Evolutionary conservation across 1,140 invertebrate species (phyloP).

Genomic region (Littorina saxatilis): DNA sequence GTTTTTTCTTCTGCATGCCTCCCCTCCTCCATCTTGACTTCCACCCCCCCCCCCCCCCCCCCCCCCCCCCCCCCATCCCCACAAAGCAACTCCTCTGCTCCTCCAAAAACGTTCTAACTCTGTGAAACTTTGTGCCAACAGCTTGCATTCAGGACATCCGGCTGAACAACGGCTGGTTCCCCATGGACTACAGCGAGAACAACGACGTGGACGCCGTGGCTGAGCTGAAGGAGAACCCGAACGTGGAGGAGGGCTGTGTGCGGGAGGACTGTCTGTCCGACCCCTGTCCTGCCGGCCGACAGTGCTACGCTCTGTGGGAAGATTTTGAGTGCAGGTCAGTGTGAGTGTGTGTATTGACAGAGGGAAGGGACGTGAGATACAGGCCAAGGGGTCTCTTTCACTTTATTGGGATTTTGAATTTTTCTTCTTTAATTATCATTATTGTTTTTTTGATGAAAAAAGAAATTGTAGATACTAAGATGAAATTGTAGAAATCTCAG

Average conservation of each 20-base stretch:
- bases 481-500: too few species aligned
- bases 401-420: not conserved
- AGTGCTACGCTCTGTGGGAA: conserved; percentile 90
- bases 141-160: conserved; percentile 90
- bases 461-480: too few species aligned
- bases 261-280: conserved; percentile 90
- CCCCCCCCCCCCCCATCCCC: too few species aligned
- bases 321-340: conserved; percentile 97
- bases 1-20: too few species aligned
- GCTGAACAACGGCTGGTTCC: conserved; percentile 93
- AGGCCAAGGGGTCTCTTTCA: too few species aligned
- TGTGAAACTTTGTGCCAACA: conserved; percentile 69
- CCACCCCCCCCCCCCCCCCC: too few species aligned
- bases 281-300: conserved; percentile 88
- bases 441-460: not conserved
- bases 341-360: too few species aligned
- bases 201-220: conserved; percentile 81
- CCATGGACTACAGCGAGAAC: conserved; percentile 94
- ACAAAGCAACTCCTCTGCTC: too few species aligned
- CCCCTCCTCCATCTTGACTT: too few species aligned
- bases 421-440: not conserved
- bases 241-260: conserved; percentile 93
- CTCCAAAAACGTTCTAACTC: too few species aligned
- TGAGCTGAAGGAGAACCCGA: conserved; percentile 85
- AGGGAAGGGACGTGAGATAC: not conserved